phyloP scores from a whole-genome alignment of 2,113 vertebrate species.

The Suncus etruscus region DNA sequence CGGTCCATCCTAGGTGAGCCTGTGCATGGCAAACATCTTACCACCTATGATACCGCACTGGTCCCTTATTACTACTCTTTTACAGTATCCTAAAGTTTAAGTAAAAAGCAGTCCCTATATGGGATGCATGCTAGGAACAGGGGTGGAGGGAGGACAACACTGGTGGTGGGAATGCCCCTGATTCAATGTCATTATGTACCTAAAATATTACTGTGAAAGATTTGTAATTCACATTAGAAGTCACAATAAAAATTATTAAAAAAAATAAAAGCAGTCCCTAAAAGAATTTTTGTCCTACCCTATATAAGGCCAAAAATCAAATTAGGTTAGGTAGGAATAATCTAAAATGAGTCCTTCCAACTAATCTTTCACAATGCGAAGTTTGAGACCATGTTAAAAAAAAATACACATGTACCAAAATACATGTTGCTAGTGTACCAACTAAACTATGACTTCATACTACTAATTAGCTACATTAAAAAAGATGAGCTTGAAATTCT shows the following conservation, averaged over 20 bases:
- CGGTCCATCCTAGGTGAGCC: no score
- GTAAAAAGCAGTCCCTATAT: not conserved
- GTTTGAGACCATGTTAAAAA: not conserved
- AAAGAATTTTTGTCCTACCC: no score
- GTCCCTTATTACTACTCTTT: constrained; percentile 13
- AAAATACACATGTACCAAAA: not conserved
- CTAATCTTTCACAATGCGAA: not conserved
- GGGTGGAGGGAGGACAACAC: no score
- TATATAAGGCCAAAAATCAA: not conserved
- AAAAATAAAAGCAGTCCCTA: no score
- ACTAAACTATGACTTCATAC: not conserved
- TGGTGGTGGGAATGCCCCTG: no score
- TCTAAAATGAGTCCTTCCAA: not conserved
- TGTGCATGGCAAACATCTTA: no score
- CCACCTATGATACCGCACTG: no score
- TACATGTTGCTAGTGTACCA: not conserved
- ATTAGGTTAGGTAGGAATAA: constrained; percentile 6
- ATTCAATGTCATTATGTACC: no score
- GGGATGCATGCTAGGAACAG: no score
- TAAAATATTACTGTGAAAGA: no score
- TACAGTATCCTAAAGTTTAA: not conserved
- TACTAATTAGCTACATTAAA: not conserved
- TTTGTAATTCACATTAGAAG: no score
- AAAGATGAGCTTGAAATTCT: not conserved
- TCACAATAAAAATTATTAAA: no score